Conservation (phyloP, 1,140 invertebrate species). For the Drosophila sturtevanti region DNA sequence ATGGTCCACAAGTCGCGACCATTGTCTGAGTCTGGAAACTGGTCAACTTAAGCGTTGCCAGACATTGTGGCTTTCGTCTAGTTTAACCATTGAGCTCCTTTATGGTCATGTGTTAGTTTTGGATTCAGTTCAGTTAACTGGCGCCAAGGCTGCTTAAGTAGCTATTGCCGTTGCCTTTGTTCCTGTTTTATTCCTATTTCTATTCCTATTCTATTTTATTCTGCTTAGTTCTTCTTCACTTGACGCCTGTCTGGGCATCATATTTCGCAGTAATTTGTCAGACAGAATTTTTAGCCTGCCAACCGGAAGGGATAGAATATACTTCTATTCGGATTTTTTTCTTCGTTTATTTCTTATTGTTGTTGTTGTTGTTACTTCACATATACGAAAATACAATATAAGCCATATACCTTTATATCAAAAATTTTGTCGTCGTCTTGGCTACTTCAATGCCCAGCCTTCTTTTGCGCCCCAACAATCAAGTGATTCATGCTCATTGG, state of each 20-base stretch:
- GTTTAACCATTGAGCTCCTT: background rate
- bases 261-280: conserved; percentile 51
- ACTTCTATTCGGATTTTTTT: too few relatives aligned
- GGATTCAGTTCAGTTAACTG: conserved; percentile 20
- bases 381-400: background rate
- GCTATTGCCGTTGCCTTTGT: conserved; percentile 29
- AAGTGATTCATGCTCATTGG: conserved; percentile 74
- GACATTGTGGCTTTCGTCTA: conserved; percentile 63
- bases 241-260: conserved; percentile 40
- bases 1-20: conserved; percentile 41
- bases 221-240: conserved; percentile 8
- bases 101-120: conserved; percentile 10
- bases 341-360: background rate
- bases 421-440: conserved; percentile 49
- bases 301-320: conserved; percentile 9
- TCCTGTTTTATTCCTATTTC: conserved; percentile 27
- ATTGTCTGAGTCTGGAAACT: conserved; percentile 49
- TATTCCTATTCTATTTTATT: background rate
- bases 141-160: conserved; percentile 68
- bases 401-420: background rate
- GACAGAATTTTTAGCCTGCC: background rate
- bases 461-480: conserved; percentile 6
- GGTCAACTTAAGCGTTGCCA: conserved; percentile 69
- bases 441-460: conserved; percentile 52
- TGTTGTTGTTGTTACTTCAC: background rate